Percentiles rank a stretch among this genome's conserved stretches.
phyloP scores from a whole-genome alignment of 2,797 vertebrate species.

The Takifugu ocellatus region DNA sequence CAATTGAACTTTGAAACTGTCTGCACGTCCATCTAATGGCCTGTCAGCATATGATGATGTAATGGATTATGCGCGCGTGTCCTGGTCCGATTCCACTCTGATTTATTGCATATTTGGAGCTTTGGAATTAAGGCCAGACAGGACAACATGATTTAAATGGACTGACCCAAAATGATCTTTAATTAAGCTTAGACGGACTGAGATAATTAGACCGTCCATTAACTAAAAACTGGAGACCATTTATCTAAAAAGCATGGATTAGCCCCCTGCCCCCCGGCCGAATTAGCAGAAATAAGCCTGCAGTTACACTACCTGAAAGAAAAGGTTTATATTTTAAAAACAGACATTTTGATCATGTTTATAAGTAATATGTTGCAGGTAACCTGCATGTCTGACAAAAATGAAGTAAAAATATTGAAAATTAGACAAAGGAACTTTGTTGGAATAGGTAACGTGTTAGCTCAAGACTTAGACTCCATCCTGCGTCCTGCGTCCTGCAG shows the following conservation, averaged over 20 bases:
- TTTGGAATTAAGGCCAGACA: conserved; percentile 41
- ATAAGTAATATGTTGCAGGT: too few species aligned
- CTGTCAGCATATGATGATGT: conserved; percentile 10
- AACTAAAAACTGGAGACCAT: conserved; percentile 3
- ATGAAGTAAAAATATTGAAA: too few species aligned
- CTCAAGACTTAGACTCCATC: too few species aligned
- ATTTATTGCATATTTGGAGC: conserved; percentile 37
- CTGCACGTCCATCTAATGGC: background rate
- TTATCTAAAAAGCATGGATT: background rate
- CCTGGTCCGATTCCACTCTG: conserved; percentile 15
- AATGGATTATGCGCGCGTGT: background rate
- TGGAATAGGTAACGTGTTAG: too few species aligned
- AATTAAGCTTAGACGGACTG: conserved; percentile 8
- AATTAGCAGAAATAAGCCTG: too few species aligned
- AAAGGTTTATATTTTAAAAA: too few species aligned
- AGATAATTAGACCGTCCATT: conserved; percentile 29
- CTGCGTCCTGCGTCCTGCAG: too few species aligned
- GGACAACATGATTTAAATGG: conserved; percentile 23
- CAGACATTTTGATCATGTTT: too few species aligned
- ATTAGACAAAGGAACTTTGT: too few species aligned
- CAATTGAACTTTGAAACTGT: conserved; percentile 5
- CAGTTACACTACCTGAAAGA: too few species aligned
- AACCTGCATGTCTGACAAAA: too few species aligned
- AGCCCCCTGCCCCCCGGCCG: too few species aligned
- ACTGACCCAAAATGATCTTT: conserved; percentile 33